Percentiles rank a stretch among this genome's conserved stretches.
Conservation (phyloP, 1,140 invertebrate species). For the Ceratosolen fusciceps region DNA sequence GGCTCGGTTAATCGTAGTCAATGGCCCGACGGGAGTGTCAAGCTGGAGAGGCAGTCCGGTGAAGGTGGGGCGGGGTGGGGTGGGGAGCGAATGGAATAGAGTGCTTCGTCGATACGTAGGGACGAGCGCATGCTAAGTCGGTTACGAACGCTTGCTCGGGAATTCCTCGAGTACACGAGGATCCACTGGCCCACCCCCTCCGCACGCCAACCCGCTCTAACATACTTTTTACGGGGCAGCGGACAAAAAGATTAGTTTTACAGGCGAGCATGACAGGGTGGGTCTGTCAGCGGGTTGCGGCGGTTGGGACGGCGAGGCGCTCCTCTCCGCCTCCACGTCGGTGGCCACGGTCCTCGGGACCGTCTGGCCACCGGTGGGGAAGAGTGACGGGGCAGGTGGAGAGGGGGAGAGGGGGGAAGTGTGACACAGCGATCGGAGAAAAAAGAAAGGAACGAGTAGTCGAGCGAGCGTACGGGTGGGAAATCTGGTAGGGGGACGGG, state of each 20-base stretch:
- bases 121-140: not conserved
- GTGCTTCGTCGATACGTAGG: not conserved
- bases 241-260: slow-evolving; percentile 36
- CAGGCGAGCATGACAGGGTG: not conserved
- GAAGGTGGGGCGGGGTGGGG: too few species aligned
- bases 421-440: too few species aligned
- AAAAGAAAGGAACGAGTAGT: not conserved
- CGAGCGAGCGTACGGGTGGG: too few species aligned
- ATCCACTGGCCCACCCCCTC: not conserved
- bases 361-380: too few species aligned
- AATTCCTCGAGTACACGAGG: too few species aligned
- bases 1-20: not conserved
- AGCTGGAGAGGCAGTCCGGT: too few species aligned
- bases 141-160: not conserved
- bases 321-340: too few species aligned
- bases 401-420: not conserved
- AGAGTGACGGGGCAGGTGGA: too few species aligned
- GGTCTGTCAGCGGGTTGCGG: too few species aligned
- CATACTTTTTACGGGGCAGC: not conserved
- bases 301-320: too few species aligned
- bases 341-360: too few species aligned
- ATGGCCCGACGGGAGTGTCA: not conserved
- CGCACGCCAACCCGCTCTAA: not conserved
- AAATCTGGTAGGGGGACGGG: too few species aligned
- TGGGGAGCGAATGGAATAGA: not conserved